These are phyloP conservation scores for Heterodera filipjevi DNA, from an alignment of 2,888 invertebrate genomes.

Conservation along the genomic window DNA sequence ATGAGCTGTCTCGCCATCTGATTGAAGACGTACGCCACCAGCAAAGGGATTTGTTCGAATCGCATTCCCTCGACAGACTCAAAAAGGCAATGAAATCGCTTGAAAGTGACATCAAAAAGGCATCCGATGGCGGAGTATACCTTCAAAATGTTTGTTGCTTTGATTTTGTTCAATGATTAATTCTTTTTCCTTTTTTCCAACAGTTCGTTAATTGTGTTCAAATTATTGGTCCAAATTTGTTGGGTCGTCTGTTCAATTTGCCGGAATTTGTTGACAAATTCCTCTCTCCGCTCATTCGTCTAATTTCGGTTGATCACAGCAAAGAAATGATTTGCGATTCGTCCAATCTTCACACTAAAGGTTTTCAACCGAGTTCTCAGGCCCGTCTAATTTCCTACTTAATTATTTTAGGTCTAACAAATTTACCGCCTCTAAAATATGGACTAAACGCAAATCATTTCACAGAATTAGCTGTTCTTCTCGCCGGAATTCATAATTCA, in stretches of 20 bases:
- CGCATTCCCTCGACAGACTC: background rate
- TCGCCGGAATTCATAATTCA: background rate
- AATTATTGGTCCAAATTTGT: slow-evolving; percentile 9
- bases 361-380: background rate
- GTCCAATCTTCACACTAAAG: background rate
- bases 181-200: slow-evolving; percentile 8
- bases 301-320: slow-evolving; percentile 19
- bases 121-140: slow-evolving; percentile 8
- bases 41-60: slow-evolving; percentile 5
- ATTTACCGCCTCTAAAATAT: slow-evolving; percentile 16
- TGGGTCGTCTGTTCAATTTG: slow-evolving; percentile 29
- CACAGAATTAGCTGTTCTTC: background rate
- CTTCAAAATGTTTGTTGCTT: slow-evolving; percentile 10
- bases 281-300: slow-evolving; percentile 1
- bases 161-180: background rate
- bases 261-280: slow-evolving; percentile 30
- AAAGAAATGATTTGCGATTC: slow-evolving; percentile 19
- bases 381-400: background rate
- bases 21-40: slow-evolving; percentile 2
- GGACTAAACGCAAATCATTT: slow-evolving; percentile 12
- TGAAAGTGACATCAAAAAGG: slow-evolving; percentile 13
- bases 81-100: slow-evolving; percentile 6
- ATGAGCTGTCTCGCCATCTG: background rate
- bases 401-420: background rate
- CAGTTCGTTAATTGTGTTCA: slow-evolving; percentile 8